Evolutionary conservation across 2,797 vertebrate genomes (phyloP), one percentile per base, ranked within the genome.

Genomic region (Microtus californicus): DNA sequence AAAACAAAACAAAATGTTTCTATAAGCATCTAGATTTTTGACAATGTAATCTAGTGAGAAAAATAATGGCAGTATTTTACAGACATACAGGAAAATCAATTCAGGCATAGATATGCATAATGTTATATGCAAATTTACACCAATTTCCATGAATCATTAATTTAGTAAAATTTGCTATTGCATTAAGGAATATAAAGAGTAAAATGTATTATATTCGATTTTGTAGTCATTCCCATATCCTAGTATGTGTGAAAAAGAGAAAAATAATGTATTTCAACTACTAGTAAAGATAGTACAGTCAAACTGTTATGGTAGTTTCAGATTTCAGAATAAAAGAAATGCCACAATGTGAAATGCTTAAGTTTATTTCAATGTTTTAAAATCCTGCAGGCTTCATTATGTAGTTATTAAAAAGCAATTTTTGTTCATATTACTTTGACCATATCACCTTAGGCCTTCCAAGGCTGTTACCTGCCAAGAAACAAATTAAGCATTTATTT

Each of bases 401-500:
- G 81, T 40, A 97, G 59, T 51, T 96, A 97, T 97, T 98, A 97
- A 97, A 97, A 98, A 95, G n/a, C 23, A 79, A 92, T 93, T 95
- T 98, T 97, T 97, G 37, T 92, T 97, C 89, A 40, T 91, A 96
- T 93, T 97, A 78, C 93, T 98, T 97, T 97, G 97, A 94, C 95
- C 65, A 15, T 89, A 82, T 97, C 77, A 96, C 61, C 54, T 69
- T 90, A 51, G 76, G n/a, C 45, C 82, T 97, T 97, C 78, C 87
- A 89, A 97, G 91, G 45, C n/a, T 59, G 76, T 73, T 95, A 82
- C 92, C 76, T 94, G 48, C 73, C 43, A 95, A 97, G 96, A 85
- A 97, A 81, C 17, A 97, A 98, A 98, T 97, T 86, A 97, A 95
- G 76, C 74, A 95, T 97, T 96, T 97, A 93, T 97, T 97, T 97